Conservation (phyloP, 2,797 vertebrate genomes). For the Miichthys miiuy region DNA sequence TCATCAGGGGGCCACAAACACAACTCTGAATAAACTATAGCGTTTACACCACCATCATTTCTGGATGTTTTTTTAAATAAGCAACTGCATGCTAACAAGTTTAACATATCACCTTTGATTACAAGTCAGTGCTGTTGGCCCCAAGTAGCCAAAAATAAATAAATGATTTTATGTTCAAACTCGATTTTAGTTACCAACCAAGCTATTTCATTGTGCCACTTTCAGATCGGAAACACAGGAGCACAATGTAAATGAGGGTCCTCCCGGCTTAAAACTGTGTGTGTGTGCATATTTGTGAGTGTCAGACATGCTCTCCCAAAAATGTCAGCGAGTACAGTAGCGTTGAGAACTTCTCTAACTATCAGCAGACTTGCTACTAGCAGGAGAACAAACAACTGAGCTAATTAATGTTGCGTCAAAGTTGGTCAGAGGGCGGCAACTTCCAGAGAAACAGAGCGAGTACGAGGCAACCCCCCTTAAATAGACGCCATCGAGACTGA, state of each 20-base stretch:
- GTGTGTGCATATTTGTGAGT: background rate
- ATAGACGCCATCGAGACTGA: constrained; percentile 18
- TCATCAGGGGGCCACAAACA: too few relatives aligned
- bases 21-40: too few relatives aligned
- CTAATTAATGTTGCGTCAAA: constrained; percentile 34
- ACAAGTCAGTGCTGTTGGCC: too few relatives aligned
- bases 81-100: too few relatives aligned
- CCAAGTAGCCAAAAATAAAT: too few relatives aligned
- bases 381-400: constrained; percentile 18
- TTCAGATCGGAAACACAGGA: background rate
- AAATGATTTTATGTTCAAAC: too few relatives aligned
- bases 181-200: too few relatives aligned
- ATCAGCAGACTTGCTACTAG: constrained; percentile 20
- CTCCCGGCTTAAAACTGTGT: background rate
- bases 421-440: constrained; percentile 36
- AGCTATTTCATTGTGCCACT: background rate
- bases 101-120: too few relatives aligned
- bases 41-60: too few relatives aligned
- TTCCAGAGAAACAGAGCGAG: constrained; percentile 19
- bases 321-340: constrained; percentile 3
- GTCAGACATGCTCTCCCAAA: background rate
- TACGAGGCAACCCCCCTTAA: constrained; percentile 17
- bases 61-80: too few relatives aligned
- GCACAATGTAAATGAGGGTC: too few relatives aligned
- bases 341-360: constrained; percentile 13